Evolutionary conservation across 1,140 invertebrate genomes (phyloP).

Genomic region (Aphelenchoides besseyi): DNA sequence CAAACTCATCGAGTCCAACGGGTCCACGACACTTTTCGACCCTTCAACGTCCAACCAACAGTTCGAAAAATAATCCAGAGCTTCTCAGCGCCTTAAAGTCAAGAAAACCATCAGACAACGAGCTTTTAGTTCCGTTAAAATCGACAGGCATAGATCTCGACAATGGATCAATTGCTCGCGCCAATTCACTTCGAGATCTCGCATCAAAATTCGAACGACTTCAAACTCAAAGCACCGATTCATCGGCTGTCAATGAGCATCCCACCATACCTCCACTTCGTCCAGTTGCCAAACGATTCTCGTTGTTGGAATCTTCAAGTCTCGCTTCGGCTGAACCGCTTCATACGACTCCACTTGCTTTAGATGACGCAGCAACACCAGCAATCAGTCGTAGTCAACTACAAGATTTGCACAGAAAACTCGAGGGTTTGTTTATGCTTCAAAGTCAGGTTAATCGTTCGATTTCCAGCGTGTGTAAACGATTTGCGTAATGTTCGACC

Average conservation of each 20-base stretch:
- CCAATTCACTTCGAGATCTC: conserved; percentile 45
- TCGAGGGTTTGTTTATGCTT: conserved; percentile 38
- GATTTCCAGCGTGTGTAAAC: conserved; percentile 39
- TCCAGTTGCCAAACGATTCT: conserved; percentile 16
- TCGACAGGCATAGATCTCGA: conserved; percentile 21
- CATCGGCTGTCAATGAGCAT: neutral
- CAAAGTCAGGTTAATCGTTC: neutral
- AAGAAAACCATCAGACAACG: neutral
- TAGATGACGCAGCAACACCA: conserved; percentile 22
- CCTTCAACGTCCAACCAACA: conserved; percentile 28
- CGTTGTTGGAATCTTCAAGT: conserved; percentile 7
- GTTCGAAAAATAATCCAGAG: conserved; percentile 7
- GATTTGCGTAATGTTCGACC: conserved; percentile 38
- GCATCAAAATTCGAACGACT: conserved; percentile 47
- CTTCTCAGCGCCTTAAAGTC: conserved; percentile 9
- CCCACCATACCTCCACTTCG: neutral
- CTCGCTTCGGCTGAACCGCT: conserved; percentile 11
- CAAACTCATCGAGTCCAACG: conserved; percentile 14
- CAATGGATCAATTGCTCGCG: conserved; percentile 27
- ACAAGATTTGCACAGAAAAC: conserved; percentile 42
- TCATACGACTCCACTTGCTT: conserved; percentile 23
- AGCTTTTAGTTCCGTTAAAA: neutral
- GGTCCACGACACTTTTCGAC: conserved; percentile 33
- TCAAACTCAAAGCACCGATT: neutral
- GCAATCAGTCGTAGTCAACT: conserved; percentile 54